Base-by-base conservation (phyloP, 2,888 invertebrate species). In the Argynnis bischoffii region DNA sequence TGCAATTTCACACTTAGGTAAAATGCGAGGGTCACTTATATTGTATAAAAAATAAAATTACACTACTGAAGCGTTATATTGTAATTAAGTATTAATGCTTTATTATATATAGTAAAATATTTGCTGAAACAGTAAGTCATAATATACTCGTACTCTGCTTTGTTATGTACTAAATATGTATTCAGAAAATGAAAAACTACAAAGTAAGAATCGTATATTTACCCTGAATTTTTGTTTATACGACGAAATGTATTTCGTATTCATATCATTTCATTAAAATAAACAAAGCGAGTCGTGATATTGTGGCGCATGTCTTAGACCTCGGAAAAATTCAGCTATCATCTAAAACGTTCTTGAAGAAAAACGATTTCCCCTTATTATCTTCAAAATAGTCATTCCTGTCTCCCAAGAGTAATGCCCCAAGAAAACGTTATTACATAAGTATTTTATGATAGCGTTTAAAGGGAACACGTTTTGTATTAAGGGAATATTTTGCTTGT, bases 261-360 rank as follows among this genome's bases (percentile, higher is more conserved):
- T 76, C 77, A 79, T 78, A 81, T 77, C 77, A 76, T 76, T 80
- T 83, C 83, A 86, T 86, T 86, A 85, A 85, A 85, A 85, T 81
- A 85, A 84, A 86, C 83, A 83, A 82, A 76, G 79, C 70, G 71
- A 78, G 79, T 73, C 76, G 75, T 75, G 77, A 79, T 82, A 81
- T 79, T 79, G 75, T 76, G 74, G 69, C 67, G 76, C 77, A 78
- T 77, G 74, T 75, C 74, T 51, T 65, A 74, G 67, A 56, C 54
- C 67, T 53, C 41, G 60, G 73, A 72, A 68, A 72, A 73, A 73
- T 73, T 67, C 64, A 64, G 67, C 67, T 69, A 69, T 72, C 71
- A 71, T 70, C 69, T 73, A 75, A 75, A 79, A 79, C 74, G 64
- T 78, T 78, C 74, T 69, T 69, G 70, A 75, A 74, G 75, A 78